These are phyloP conservation scores for Chymomyza amoena DNA, from an alignment of 2,888 invertebrate species.

Conservation along the genomic window DNA sequence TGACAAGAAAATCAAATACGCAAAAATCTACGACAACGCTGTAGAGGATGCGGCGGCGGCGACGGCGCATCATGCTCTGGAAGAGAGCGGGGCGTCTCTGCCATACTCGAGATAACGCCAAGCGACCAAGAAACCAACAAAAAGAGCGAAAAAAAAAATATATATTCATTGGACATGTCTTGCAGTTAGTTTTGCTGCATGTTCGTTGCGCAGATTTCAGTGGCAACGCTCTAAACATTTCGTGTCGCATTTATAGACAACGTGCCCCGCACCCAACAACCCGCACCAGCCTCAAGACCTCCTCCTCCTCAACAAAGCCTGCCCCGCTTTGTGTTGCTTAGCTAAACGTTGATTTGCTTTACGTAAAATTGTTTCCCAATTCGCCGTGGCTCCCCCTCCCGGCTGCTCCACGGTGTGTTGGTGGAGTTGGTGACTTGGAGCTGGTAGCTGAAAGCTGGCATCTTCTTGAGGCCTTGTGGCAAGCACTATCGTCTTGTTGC, in stretches of 20 bases:
- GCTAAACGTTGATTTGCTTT: slow-evolving; percentile 68
- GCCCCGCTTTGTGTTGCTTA: slow-evolving; percentile 14
- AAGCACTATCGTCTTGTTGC: slow-evolving; percentile 24
- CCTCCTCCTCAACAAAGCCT: neutral
- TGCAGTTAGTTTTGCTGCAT: slow-evolving; percentile 63
- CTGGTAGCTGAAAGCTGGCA: neutral
- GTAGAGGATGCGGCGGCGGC: slow-evolving; percentile 2
- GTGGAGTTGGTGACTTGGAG: neutral
- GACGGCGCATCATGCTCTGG: neutral
- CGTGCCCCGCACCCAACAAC: slow-evolving; percentile 36
- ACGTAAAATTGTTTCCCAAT: slow-evolving; percentile 60
- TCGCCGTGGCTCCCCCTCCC: neutral
- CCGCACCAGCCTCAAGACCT: too few relatives aligned
- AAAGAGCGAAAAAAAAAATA: neutral
- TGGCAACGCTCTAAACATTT: slow-evolving; percentile 62
- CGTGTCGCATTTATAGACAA: slow-evolving; percentile 72
- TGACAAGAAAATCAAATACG: slow-evolving; percentile 75
- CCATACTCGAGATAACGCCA: slow-evolving; percentile 45
- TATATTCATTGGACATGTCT: slow-evolving; percentile 51
- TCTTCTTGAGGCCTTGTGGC: slow-evolving; percentile 21
- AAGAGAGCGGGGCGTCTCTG: slow-evolving; percentile 18
- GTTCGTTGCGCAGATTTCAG: slow-evolving; percentile 54
- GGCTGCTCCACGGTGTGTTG: too few relatives aligned
- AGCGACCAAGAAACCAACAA: slow-evolving; percentile 9
- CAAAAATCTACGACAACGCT: slow-evolving; percentile 52